These are phyloP conservation scores for Galerucella nymphaeae DNA, from an alignment of 2,888 invertebrate species.

Conservation along the genomic window DNA sequence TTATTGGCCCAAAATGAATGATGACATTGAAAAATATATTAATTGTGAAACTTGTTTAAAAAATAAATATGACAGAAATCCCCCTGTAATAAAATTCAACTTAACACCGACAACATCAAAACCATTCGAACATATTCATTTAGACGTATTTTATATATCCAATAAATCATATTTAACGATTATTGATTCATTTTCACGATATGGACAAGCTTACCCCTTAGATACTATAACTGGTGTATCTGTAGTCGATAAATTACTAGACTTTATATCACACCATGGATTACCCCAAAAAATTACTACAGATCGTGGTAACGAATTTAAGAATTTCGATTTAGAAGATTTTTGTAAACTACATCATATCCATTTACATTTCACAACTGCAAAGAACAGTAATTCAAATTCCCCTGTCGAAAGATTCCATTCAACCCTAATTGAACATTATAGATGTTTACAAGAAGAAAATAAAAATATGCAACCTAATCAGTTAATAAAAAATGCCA, in stretches of 20 bases:
- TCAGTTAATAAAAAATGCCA: no score
- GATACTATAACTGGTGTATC: not conserved
- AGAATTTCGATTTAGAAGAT: not conserved
- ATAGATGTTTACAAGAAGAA: no score
- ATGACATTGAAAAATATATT: no score
- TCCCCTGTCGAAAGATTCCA: not conserved
- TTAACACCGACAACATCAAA: slow-evolving; percentile 10
- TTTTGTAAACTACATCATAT: not conserved
- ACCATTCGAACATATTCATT: not conserved
- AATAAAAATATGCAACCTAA: no score
- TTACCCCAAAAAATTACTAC: slow-evolving; percentile 9
- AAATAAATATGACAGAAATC: no score
- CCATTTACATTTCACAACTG: not conserved
- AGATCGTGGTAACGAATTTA: slow-evolving; percentile 4
- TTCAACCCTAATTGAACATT: no score
- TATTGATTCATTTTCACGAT: not conserved
- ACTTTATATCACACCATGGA: not conserved
- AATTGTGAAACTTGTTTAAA: no score
- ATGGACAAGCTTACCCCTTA: not conserved
- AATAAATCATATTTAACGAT: not conserved
- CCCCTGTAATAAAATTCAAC: no score
- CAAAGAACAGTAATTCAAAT: not conserved
- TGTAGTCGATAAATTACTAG: not conserved
- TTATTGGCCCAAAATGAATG: no score
- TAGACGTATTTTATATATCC: not conserved